These are phyloP conservation scores for Aphidoletes aphidimyza DNA, from an alignment of 2,888 invertebrate genomes.

Conservation along the genomic window DNA sequence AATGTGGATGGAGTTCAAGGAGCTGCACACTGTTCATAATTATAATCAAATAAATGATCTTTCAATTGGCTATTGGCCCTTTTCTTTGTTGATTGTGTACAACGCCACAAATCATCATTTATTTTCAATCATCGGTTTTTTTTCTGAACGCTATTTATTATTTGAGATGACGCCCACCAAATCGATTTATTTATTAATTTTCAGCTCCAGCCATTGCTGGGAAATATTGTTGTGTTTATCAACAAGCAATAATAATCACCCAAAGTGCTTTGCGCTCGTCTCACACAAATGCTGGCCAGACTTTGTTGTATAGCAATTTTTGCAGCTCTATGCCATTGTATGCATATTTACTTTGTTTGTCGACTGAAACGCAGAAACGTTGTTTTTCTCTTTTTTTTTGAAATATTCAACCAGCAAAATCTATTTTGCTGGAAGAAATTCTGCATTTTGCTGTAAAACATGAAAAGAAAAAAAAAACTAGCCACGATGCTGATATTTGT, in stretches of 20 bases:
- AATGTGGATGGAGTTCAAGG: constrained; percentile 17
- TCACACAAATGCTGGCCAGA: neutral
- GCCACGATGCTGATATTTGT: neutral
- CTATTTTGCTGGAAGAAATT: constrained; percentile 31
- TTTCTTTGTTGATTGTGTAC: neutral
- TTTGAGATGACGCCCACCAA: neutral
- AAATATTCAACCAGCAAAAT: too few relatives aligned
- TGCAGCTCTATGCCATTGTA: neutral
- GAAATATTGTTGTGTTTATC: neutral
- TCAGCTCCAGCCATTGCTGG: neutral
- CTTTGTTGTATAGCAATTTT: neutral
- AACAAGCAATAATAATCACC: neutral
- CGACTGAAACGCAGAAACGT: neutral
- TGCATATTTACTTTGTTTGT: constrained; percentile 30
- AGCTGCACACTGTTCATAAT: constrained; percentile 1
- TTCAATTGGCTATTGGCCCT: constrained; percentile 15
- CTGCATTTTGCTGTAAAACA: constrained; percentile 7
- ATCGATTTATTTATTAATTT: constrained; percentile 52
- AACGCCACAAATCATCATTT: constrained; percentile 26
- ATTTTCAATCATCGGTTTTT: constrained; percentile 47
- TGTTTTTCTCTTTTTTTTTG: neutral
- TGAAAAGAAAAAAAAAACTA: too few relatives aligned
- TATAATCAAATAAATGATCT: constrained; percentile 34
- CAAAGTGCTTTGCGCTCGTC: neutral
- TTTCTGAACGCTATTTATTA: neutral